Base-by-base conservation (phyloP, 2,113 vertebrate genomes). In the Ceyx cyanopectus region DNA sequence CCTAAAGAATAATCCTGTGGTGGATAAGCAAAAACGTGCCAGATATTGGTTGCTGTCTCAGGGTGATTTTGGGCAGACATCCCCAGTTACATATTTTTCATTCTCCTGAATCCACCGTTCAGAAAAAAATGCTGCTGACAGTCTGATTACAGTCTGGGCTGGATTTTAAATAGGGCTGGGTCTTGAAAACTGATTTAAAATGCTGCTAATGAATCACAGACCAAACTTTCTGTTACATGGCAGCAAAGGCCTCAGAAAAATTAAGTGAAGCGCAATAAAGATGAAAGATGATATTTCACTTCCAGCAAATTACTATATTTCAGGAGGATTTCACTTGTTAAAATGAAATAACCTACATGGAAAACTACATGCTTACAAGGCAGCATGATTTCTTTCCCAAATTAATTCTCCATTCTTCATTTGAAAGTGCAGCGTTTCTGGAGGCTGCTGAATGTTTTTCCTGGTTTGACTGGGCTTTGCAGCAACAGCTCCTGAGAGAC, bases 271-370 rank as follows among this genome's bases (percentile, higher is more conserved):
- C 14, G 53, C 70, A 84, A 41, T 75, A 92, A 92, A 53, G 37
- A 85, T 85, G 84, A 95, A 93, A 92, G 84, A 93, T 26, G 88
- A 81, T 90, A 60, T 85, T 85, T 96, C 56, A 14, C 82, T 96
- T 95, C 62, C 70, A 92, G 92, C 46, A 95, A 95, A 97, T 96
- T 40, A 60, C 82, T 95, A 12, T 81, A 58, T 92, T 96, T 84
- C 95, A 76, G 45, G 23, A 91, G 54, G 66, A 89, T 92, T 93
- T 95, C 78, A 95, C 69, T 96, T 89, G 43, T 85, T 92, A 80
- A 93, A 86, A 92, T 30, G 83, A 87, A 96, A 94, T 96, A 95
- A 92, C 81, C 27, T 7, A 87, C 68, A 65, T 51, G 54, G 82
- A 85, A 86, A 96, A 83, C 90, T 68, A 54, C 81, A 57, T 61